These are phyloP conservation scores for Phylloscopus whistleri DNA, from an alignment of 2,113 vertebrate species.

Conservation along the genomic window DNA sequence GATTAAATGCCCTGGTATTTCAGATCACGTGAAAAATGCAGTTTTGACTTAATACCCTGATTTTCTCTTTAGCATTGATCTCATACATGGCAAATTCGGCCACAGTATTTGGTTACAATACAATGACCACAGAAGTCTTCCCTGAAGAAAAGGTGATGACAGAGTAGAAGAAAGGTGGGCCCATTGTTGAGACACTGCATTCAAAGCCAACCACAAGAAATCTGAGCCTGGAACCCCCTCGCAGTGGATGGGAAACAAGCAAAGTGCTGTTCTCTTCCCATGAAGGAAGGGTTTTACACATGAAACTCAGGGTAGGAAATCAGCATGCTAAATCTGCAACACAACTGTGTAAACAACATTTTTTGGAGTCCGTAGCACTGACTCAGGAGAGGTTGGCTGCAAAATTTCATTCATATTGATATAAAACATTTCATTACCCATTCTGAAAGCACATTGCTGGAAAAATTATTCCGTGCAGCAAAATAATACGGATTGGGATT, in stretches of 20 bases:
- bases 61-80: not conserved
- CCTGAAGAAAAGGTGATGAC: not conserved
- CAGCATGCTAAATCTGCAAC: not conserved
- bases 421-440: not conserved
- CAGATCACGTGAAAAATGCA: not conserved
- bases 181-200: not conserved
- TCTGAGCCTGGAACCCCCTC: not conserved
- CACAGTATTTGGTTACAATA: not conserved
- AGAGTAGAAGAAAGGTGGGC: not conserved
- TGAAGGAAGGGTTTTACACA: not conserved
- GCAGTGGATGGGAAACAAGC: not conserved
- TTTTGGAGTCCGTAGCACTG: not conserved
- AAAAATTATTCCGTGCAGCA: not conserved
- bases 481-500: not conserved
- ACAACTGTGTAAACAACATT: not conserved
- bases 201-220: not conserved
- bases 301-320: not conserved
- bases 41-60: not conserved
- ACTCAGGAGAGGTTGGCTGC: not conserved
- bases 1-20: slow-evolving; percentile 35
- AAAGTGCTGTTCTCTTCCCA: not conserved
- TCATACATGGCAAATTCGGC: not conserved
- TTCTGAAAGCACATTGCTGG: not conserved
- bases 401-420: not conserved
- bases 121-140: not conserved